Percentiles rank a stretch among this genome's conserved stretches.
These are phyloP conservation scores for Eulemur coronatus DNA, from an alignment of 2,797 vertebrate genomes.

Conservation along the genomic window DNA sequence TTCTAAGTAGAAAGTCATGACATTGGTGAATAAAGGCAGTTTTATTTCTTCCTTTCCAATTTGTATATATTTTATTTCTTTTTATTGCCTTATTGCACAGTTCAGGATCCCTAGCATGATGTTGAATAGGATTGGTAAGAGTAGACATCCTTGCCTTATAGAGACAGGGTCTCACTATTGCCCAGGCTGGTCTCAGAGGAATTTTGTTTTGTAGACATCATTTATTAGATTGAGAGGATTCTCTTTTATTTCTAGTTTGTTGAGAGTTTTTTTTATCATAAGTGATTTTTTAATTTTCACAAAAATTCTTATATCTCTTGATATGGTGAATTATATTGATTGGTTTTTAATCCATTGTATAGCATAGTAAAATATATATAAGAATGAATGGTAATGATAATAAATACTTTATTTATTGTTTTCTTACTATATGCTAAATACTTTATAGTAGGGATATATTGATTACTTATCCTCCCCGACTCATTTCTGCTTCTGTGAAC, in stretches of 20 bases:
- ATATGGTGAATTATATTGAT: neutral
- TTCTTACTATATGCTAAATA: neutral
- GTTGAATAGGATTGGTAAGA: neutral
- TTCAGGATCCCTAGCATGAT: neutral
- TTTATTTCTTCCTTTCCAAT: neutral
- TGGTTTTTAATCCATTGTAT: neutral
- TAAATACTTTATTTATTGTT: neutral
- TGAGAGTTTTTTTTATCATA: slow-evolving; percentile 7
- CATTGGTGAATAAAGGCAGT: neutral
- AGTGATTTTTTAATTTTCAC: slow-evolving; percentile 25
- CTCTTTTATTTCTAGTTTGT: slow-evolving; percentile 5
- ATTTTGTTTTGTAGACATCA: neutral
- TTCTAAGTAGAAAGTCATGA: neutral
- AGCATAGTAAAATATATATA: neutral
- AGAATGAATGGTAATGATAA: neutral
- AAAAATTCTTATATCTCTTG: neutral
- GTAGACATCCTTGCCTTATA: neutral
- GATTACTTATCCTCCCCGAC: neutral
- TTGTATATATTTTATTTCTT: neutral
- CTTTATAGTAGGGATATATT: neutral
- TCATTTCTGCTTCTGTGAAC: slow-evolving; percentile 1
- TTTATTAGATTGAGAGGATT: neutral
- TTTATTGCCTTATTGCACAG: neutral
- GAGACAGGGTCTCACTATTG: too few relatives aligned
- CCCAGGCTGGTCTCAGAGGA: neutral